Base-by-base conservation (phyloP, 1,140 invertebrate species). In the Mamestra configurata region DNA sequence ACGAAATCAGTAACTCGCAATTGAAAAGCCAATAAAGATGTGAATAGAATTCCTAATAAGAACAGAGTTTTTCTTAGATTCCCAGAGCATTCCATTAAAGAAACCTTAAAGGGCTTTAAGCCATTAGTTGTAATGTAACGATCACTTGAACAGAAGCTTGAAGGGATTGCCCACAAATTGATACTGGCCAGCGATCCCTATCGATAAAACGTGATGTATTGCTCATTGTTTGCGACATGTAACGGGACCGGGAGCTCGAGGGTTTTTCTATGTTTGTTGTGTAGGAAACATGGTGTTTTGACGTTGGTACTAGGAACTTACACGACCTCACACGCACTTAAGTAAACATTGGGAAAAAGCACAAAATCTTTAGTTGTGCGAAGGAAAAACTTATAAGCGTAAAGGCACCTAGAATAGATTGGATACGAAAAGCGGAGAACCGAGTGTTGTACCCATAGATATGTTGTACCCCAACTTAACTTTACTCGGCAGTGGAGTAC, bases 121-220 rank as follows among this genome's bases (percentile, higher is more conserved):
- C 37, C 22, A 68, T 68, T 68, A 68, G 15, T 46, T 49, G 37
- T 46, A 68, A 68, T 49, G 37, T 46, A 68, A 68, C 64, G 64
- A 68, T 15, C 40, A 49, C 20, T 68, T 68, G 64, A 13, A 68
- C 64, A 68, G 64, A 46, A 68, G 64, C 64, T 10, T 24, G 18
- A 59, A 59, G 27, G 27, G 20, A 68, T 68, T 68, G 64, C 22
- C 64, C 64, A 68, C 64, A 68, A 68, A 68, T 68, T 68, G 64
- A 27, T 10, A 40, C 64, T 68, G 64, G 64, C 40, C 40, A 49
- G 40, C 64, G 64, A 49, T 68, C 64, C 40, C 40, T 46, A 68
- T 68, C 64, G 64, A 46, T 68, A 27, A 24, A 68, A 68, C 64
- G 64, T 68, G 64, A 68, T 68, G 40, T 68, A 68, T 68, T 24